These are phyloP conservation scores for Chionomys nivalis DNA, from an alignment of 2,113 vertebrate genomes.

Conservation along the genomic window DNA sequence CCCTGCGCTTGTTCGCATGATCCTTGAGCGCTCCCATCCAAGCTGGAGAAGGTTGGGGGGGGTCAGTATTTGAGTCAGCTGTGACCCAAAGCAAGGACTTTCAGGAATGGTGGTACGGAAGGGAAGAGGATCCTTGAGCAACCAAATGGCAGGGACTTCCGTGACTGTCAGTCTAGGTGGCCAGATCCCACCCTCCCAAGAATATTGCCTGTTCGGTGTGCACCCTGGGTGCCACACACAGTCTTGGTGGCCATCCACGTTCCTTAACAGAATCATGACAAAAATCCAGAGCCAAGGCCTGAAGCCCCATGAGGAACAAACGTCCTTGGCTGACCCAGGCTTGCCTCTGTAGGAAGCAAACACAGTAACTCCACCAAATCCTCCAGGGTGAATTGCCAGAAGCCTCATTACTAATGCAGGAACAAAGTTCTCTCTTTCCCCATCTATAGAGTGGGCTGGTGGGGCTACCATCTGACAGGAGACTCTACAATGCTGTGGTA, in stretches of 20 bases:
- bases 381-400: neutral
- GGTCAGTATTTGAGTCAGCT: neutral
- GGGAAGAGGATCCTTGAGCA: neutral
- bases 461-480: neutral
- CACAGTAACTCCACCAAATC: neutral
- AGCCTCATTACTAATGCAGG: rapidly evolving
- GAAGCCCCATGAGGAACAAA: neutral
- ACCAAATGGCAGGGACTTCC: neutral
- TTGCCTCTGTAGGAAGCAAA: neutral
- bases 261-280: neutral
- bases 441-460: neutral
- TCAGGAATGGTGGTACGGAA: neutral
- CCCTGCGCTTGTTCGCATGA: neutral
- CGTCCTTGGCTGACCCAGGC: no score
- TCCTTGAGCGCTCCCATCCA: neutral
- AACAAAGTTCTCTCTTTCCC: neutral
- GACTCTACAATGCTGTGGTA: neutral
- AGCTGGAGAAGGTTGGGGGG: neutral
- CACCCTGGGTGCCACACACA: neutral
- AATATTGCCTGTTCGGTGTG: neutral
- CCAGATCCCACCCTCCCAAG: neutral
- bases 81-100: neutral
- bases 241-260: no score
- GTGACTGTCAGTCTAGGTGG: neutral
- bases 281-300: rapidly evolving